phyloP scores from a whole-genome alignment of 2,888 invertebrate genomes.

The Fissipunctia ypsillon region DNA sequence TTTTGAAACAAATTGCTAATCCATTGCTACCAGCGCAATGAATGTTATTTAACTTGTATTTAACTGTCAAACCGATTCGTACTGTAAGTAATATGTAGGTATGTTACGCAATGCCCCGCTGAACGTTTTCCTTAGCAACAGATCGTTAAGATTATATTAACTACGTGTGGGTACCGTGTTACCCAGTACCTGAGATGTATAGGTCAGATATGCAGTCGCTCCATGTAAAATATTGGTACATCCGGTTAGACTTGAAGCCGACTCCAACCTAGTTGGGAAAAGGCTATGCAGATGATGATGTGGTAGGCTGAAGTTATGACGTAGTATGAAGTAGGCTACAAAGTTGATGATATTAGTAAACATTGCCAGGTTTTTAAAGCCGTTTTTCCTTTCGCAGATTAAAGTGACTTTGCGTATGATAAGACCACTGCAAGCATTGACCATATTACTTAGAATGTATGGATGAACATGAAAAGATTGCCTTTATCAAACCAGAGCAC shows the following conservation, averaged over 20 bases:
- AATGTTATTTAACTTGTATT: too few species aligned
- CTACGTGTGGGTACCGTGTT: not conserved
- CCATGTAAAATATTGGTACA: too few species aligned
- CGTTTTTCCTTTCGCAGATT: not conserved
- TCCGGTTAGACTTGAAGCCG: not conserved
- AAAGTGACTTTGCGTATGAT: not conserved
- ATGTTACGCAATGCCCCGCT: too few species aligned
- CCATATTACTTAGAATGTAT: too few species aligned
- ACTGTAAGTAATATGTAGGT: too few species aligned
- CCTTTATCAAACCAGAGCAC: constrained; percentile 24
- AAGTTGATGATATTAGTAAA: not conserved
- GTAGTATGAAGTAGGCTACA: not conserved
- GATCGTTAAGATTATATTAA: not conserved
- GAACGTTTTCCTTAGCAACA: not conserved
- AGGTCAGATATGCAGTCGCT: not conserved
- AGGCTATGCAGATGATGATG: not conserved
- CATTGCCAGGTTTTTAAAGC: not conserved
- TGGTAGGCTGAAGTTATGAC: not conserved
- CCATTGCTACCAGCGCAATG: too few species aligned
- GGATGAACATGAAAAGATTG: constrained; percentile 2
- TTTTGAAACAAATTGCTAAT: too few species aligned
- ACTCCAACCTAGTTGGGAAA: not conserved
- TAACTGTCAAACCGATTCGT: too few species aligned
- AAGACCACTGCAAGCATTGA: too few species aligned
- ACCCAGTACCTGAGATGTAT: not conserved